A percentile compares a stretch with the other conserved stretches of the same genome.
These are phyloP conservation scores for Cololabis saira DNA, from an alignment of 2,113 vertebrate species.

Conservation along the genomic window DNA sequence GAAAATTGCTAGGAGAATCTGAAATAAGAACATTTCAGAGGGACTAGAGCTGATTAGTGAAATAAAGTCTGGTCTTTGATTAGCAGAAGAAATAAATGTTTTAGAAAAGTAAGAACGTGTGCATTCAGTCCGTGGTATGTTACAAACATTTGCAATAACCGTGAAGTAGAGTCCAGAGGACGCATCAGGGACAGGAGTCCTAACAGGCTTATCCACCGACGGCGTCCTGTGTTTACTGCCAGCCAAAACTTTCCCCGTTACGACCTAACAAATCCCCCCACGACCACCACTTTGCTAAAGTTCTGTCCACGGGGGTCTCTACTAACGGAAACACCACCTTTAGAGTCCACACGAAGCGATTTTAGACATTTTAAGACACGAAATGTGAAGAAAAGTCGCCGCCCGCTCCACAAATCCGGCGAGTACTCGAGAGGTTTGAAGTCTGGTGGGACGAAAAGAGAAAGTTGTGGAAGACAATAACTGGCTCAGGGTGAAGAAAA, in stretches of 20 bases:
- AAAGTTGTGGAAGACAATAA: neutral
- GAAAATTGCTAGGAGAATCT: too few species aligned
- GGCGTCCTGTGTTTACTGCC: constrained; percentile 24
- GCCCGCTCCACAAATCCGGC: neutral
- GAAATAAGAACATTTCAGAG: too few species aligned
- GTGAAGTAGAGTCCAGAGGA: too few species aligned
- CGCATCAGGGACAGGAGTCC: neutral
- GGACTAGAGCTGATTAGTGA: too few species aligned
- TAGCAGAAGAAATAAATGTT: too few species aligned
- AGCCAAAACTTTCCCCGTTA: neutral
- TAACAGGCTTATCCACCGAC: constrained; percentile 5
- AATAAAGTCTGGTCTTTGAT: too few species aligned
- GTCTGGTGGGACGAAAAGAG: neutral
- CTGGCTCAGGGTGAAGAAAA: neutral
- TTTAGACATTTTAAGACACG: constrained; percentile 2
- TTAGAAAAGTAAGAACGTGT: too few species aligned
- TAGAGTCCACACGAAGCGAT: neutral
- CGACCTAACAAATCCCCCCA: neutral
- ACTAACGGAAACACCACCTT: neutral
- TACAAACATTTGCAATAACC: too few species aligned
- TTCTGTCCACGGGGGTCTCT: constrained; percentile 4
- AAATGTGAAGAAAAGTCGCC: constrained; percentile 22
- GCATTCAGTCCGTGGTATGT: too few species aligned
- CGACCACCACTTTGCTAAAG: neutral
- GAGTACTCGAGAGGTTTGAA: constrained; percentile 13